Evolutionary conservation across 2,888 invertebrate species (phyloP).

Genomic region (Machimus rusticus): DNA sequence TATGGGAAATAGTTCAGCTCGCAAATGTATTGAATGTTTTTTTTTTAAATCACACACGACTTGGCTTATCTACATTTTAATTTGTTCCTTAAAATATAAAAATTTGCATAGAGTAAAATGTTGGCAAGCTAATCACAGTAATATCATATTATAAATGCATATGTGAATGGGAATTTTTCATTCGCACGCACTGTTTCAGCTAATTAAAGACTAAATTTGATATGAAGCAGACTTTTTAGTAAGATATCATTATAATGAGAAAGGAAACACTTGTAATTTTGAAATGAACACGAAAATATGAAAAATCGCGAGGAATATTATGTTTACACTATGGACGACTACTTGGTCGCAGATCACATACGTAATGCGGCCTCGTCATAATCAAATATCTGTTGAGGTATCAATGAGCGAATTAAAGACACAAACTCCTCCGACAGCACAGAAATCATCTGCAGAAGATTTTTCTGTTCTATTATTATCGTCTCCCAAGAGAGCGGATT

Average conservation of each 20-base stretch:
- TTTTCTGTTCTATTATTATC: constrained; percentile 46
- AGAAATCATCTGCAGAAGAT: constrained; percentile 27
- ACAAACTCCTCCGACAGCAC: not conserved
- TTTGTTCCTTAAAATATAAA: too few species aligned
- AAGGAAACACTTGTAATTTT: not conserved
- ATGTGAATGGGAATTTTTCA: not conserved
- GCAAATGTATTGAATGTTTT: too few species aligned
- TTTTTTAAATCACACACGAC: too few species aligned
- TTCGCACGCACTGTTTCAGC: not conserved
- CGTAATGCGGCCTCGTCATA: constrained; percentile 15
- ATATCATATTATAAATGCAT: not conserved
- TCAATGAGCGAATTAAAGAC: constrained; percentile 26
- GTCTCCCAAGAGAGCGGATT: constrained; percentile 35
- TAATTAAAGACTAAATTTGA: not conserved
- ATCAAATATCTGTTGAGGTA: constrained; percentile 30
- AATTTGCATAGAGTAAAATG: too few species aligned
- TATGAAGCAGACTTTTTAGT: not conserved
- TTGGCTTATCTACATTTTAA: too few species aligned
- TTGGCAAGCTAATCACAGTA: not conserved
- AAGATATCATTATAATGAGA: not conserved
- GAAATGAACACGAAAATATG: not conserved
- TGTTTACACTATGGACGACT: not conserved
- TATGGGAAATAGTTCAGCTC: too few species aligned
- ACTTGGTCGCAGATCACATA: not conserved
- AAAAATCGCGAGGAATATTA: not conserved